phyloP scores from a whole-genome alignment of 2,113 vertebrate species.

The Lophius piscatorius region DNA sequence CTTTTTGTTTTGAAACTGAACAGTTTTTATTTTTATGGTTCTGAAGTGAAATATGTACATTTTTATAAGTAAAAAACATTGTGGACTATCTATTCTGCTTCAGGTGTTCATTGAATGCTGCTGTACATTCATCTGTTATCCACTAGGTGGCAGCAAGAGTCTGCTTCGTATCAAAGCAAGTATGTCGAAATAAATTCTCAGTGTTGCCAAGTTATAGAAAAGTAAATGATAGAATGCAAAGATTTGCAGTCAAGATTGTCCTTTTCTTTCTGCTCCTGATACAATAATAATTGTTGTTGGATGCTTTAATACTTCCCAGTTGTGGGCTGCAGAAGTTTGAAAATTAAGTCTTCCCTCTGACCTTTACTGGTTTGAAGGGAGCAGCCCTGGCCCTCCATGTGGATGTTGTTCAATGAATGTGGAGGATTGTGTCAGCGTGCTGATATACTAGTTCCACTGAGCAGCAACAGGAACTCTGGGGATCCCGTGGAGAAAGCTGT shows the following conservation, averaged over 20 bases:
- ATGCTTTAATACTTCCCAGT: conserved; percentile 12
- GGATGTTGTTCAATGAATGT: conserved; percentile 10
- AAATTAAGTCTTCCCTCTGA: conserved; percentile 25
- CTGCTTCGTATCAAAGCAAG: too few species aligned
- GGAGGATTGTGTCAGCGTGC: conserved; percentile 39
- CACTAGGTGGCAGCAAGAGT: conserved; percentile 56
- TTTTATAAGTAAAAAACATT: conserved; percentile 58
- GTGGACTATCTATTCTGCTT: not conserved
- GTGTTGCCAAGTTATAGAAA: not conserved
- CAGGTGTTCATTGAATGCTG: too few species aligned
- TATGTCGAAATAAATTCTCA: not conserved
- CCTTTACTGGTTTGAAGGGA: conserved; percentile 25
- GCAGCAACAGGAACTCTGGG: conserved; percentile 28
- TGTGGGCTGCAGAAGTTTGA: conserved; percentile 18
- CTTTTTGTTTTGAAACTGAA: conserved; percentile 54
- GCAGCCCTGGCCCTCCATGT: not conserved
- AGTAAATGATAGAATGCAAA: not conserved
- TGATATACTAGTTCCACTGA: conserved; percentile 35
- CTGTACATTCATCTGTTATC: not conserved
- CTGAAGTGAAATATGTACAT: conserved; percentile 57
- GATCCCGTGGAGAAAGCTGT: conserved; percentile 34
- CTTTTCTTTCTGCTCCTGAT: not conserved
- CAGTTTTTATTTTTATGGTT: conserved; percentile 55
- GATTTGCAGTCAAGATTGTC: too few species aligned
- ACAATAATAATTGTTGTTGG: not conserved